Percentiles rank a stretch among this genome's conserved stretches.
Conservation (phyloP, 2,888 invertebrate genomes). For the Drosophila melanosoma region DNA sequence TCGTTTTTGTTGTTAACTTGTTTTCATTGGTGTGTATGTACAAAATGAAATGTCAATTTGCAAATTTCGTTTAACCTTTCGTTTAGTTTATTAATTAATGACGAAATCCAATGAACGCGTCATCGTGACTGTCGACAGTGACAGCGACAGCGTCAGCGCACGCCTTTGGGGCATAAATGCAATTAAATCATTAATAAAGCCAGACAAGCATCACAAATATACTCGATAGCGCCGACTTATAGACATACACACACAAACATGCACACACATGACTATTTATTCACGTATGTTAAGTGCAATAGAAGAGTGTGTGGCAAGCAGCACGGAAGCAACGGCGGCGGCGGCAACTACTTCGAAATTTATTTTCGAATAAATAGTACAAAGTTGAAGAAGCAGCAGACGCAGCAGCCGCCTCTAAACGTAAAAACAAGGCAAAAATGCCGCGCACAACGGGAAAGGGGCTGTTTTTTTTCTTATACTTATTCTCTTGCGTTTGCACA, state of each 20-base stretch:
- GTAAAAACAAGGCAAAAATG: conserved; percentile 70
- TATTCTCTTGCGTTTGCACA: conserved; percentile 65
- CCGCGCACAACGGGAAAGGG: conserved; percentile 52
- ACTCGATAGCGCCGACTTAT: conserved; percentile 43
- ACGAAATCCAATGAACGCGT: conserved; percentile 63
- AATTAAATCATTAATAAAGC: conserved; percentile 78
- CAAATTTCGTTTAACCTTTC: conserved; percentile 70
- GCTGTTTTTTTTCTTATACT: conserved; percentile 25
- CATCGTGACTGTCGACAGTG: conserved; percentile 57
- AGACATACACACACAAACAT: conserved; percentile 5
- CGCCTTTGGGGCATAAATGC: conserved; percentile 73
- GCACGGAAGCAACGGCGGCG: conserved; percentile 43
- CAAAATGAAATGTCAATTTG: conserved; percentile 59
- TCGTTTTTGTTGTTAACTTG: conserved; percentile 28
- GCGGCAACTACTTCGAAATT: conserved; percentile 77
- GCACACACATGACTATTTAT: conserved; percentile 18
- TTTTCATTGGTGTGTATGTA: conserved; percentile 12
- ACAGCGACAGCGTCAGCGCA: conserved; percentile 62
- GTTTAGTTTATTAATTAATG: conserved; percentile 74
- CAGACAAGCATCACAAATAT: conserved; percentile 69
- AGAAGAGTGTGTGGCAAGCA: conserved; percentile 62
- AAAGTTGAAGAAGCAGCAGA: conserved; percentile 74
- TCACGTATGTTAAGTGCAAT: conserved; percentile 60
- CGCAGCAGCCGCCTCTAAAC: conserved; percentile 45
- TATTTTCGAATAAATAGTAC: conserved; percentile 80